These are phyloP conservation scores for Cephalotes varians DNA, from an alignment of 2,888 invertebrate genomes.

Conservation along the genomic window DNA sequence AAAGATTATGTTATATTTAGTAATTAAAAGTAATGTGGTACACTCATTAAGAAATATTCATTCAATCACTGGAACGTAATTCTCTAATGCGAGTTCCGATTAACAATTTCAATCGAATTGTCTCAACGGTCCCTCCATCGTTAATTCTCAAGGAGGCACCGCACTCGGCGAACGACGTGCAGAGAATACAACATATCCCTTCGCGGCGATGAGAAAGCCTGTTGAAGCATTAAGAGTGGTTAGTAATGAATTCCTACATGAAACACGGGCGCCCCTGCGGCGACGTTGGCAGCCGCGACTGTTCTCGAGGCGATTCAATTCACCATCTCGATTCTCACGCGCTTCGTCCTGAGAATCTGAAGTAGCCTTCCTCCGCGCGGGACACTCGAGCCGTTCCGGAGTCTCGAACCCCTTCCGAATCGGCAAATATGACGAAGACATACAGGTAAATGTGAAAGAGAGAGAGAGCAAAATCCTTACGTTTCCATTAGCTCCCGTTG, in stretches of 20 bases:
- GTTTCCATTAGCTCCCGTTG: conserved; percentile 67
- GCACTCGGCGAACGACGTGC: background rate
- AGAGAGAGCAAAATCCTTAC: conserved; percentile 30
- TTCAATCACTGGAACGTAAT: background rate
- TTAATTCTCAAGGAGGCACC: conserved; percentile 37
- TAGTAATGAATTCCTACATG: conserved; percentile 69
- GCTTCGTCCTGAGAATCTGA: conserved; percentile 58
- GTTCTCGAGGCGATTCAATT: conserved; percentile 67
- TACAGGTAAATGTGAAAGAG: conserved; percentile 58
- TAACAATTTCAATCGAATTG: conserved; percentile 12
- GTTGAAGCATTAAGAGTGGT: conserved; percentile 57
- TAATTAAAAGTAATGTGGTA: background rate
- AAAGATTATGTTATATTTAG: background rate
- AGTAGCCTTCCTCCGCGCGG: conserved; percentile 66
- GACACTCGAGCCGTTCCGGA: conserved; percentile 54
- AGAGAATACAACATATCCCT: conserved; percentile 52
- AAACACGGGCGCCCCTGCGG: conserved; percentile 59
- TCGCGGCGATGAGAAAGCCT: conserved; percentile 58
- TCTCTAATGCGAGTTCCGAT: background rate
- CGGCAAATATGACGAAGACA: conserved; percentile 63
- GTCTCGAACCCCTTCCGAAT: conserved; percentile 33
- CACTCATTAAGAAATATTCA: background rate
- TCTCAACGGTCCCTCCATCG: conserved; percentile 30
- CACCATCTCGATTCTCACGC: conserved; percentile 73
- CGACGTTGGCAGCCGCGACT: conserved; percentile 54